These are phyloP conservation scores for Lamprotornis superbus DNA, from an alignment of 2,113 vertebrate genomes.

Conservation along the genomic window DNA sequence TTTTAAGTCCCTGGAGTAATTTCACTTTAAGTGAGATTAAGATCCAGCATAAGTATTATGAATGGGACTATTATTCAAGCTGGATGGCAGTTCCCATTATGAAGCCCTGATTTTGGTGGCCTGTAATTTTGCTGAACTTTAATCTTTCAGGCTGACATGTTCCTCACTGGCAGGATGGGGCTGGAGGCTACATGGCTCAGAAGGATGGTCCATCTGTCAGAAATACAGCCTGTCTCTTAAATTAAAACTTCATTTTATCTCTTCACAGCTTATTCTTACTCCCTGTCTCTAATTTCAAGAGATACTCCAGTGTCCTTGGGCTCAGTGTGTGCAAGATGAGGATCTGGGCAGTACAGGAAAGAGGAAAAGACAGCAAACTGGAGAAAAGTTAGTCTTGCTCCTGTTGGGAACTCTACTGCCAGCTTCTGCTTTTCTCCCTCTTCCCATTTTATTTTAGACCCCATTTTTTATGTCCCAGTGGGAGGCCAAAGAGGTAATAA, in stretches of 20 bases:
- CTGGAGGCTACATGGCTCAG: conserved; percentile 3
- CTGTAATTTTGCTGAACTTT: conserved; percentile 58
- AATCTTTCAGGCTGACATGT: conserved; percentile 14
- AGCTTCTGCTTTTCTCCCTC: not conserved
- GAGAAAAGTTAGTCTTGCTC: not conserved
- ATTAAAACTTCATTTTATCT: conserved; percentile 19
- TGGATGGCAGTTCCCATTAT: conserved; percentile 44
- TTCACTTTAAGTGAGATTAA: conserved; percentile 56
- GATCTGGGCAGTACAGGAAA: not conserved
- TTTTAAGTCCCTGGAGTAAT: conserved; percentile 38
- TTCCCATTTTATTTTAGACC: not conserved
- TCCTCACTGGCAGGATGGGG: not conserved
- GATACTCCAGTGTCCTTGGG: not conserved
- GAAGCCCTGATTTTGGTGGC: not conserved
- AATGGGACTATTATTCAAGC: conserved; percentile 41
- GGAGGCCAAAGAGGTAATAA: not conserved
- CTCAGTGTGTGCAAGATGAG: not conserved
- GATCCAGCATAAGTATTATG: conserved; percentile 46
- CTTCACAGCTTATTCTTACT: not conserved
- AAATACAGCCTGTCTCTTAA: not conserved
- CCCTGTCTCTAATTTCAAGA: not conserved
- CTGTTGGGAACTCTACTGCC: not conserved
- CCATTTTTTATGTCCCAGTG: not conserved
- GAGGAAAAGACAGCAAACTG: not conserved
- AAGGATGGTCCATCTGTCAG: conserved; percentile 10